phyloP scores from a whole-genome alignment of 2,113 vertebrate genomes.

The Xiphias gladius region DNA sequence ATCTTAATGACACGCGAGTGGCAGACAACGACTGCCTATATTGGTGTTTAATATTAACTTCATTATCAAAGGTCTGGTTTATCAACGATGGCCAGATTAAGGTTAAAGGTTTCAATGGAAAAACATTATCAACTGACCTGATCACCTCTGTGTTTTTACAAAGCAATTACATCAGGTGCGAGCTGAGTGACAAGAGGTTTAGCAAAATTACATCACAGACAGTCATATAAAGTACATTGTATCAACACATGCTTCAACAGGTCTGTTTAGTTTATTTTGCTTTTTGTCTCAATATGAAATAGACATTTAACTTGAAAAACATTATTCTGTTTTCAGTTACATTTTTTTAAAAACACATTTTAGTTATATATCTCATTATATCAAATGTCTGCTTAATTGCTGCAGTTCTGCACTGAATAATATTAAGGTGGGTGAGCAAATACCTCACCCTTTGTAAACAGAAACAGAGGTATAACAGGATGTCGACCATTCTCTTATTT shows the following conservation, averaged over 20 bases:
- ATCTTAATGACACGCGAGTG: background rate
- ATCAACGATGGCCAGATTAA: conserved; percentile 26
- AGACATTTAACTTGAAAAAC: background rate
- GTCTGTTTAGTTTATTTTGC: background rate
- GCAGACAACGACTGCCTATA: background rate
- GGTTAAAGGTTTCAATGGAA: conserved; percentile 39
- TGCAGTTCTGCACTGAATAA: background rate
- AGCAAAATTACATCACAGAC: background rate
- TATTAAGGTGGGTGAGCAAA: background rate
- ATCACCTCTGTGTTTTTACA: background rate
- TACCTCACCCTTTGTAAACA: conserved; percentile 53
- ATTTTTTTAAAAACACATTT: background rate
- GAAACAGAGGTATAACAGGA: conserved; percentile 22
- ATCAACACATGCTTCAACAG: background rate
- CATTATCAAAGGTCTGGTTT: conserved; percentile 57
- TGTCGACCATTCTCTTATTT: background rate
- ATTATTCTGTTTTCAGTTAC: background rate
- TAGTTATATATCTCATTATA: background rate
- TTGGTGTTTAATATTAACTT: conserved; percentile 49
- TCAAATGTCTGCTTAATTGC: background rate
- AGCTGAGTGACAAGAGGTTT: conserved; percentile 9
- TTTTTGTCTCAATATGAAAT: background rate
- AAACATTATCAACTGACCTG: background rate
- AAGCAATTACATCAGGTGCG: background rate
- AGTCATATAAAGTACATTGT: background rate